Evolutionary conservation across 2,113 vertebrate genomes (phyloP).

Genomic region (Rhinolophus sinicus): DNA sequence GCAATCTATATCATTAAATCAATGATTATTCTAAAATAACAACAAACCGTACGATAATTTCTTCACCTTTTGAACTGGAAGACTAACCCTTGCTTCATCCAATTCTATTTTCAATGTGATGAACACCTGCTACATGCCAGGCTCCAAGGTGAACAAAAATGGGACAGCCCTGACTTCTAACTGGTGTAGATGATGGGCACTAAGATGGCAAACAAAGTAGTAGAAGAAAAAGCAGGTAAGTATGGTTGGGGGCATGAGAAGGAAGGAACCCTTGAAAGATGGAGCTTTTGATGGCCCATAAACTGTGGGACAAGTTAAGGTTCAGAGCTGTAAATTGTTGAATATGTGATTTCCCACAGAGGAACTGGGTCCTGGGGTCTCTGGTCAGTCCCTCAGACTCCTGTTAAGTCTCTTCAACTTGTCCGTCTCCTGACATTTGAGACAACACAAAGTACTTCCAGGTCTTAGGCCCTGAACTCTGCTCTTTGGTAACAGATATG

Average conservation of each 20-base stretch:
- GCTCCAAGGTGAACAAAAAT: background rate
- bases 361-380: background rate
- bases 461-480: background rate
- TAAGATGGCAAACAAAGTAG: background rate
- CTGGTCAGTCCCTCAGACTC: background rate
- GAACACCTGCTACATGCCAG: background rate
- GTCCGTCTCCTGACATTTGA: background rate
- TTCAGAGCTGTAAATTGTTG: background rate
- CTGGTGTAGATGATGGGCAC: background rate
- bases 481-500: background rate
- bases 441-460: background rate
- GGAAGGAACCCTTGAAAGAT: background rate
- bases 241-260: background rate
- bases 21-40: background rate
- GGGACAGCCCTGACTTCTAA: background rate
- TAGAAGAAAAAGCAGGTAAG: background rate
- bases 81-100: background rate
- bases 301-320: background rate
- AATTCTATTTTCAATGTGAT: conserved; percentile 13
- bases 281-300: background rate
- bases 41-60: background rate
- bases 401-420: background rate
- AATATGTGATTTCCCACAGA: background rate
- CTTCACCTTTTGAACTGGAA: background rate
- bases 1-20: background rate